Evolutionary conservation across 2,113 vertebrate genomes (phyloP).

Genomic region (Lophius piscatorius): DNA sequence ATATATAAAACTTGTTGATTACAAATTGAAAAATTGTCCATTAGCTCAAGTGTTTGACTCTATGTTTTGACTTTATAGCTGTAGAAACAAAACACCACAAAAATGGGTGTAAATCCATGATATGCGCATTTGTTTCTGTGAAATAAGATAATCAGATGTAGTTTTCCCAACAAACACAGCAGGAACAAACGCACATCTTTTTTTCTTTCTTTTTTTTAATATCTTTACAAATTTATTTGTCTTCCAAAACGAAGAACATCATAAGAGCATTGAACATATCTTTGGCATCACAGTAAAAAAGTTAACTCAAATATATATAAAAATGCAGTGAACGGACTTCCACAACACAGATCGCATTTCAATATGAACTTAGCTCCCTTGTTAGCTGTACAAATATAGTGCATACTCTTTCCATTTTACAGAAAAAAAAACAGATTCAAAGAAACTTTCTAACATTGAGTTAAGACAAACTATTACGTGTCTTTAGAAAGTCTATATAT

Average conservation of each 20-base stretch:
- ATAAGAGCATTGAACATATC: conserved; percentile 89
- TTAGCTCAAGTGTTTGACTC: neutral
- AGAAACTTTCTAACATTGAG: conserved; percentile 70
- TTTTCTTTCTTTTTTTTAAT: no score
- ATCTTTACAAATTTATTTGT: conserved; percentile 87
- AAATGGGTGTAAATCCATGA: neutral
- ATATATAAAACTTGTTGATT: no score
- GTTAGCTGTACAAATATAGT: conserved; percentile 92
- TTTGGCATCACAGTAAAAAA: conserved; percentile 90
- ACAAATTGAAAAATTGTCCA: conserved; percentile 1
- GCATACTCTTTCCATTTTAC: conserved; percentile 84
- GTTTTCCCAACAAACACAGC: conserved; percentile 17
- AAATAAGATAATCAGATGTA: neutral
- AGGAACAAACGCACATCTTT: conserved; percentile 15
- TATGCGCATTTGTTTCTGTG: neutral
- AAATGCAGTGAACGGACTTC: conserved; percentile 90
- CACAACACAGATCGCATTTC: conserved; percentile 95
- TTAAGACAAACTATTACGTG: conserved; percentile 68
- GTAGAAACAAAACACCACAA: neutral
- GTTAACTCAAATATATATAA: conserved; percentile 84
- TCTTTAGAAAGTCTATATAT: conserved; percentile 68
- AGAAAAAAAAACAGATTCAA: conserved; percentile 80
- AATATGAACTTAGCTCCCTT: conserved; percentile 95
- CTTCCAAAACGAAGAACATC: conserved; percentile 91
- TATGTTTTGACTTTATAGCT: no score